These are phyloP conservation scores for Odocoileus virginianus DNA, from an alignment of 2,113 vertebrate genomes.

Conservation along the genomic window DNA sequence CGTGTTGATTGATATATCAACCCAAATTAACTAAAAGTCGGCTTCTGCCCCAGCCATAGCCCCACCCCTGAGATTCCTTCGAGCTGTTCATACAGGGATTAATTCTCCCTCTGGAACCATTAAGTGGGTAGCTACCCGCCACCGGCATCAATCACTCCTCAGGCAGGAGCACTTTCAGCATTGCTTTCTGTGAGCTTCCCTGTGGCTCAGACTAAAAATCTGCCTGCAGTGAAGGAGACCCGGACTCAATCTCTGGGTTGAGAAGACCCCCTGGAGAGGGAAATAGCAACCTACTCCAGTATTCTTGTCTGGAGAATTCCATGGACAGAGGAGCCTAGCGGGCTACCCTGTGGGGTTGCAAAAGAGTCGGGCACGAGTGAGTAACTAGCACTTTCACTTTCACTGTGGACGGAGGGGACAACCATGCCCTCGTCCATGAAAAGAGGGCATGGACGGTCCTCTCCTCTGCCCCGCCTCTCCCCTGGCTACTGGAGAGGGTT, in stretches of 20 bases:
- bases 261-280: neutral
- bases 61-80: neutral
- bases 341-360: neutral
- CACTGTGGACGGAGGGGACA: rapidly evolving
- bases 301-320: neutral
- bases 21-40: neutral
- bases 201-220: neutral
- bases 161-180: rapidly evolving
- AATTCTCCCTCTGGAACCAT: neutral
- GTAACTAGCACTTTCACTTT: rapidly evolving
- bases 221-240: neutral
- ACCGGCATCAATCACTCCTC: neutral
- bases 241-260: rapidly evolving
- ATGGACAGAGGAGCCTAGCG: neutral
- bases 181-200: neutral
- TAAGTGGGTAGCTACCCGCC: neutral
- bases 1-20: neutral
- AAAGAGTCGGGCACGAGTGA: neutral
- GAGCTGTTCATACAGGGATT: neutral
- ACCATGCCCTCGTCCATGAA: rapidly evolving
- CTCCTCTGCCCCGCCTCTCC: too few relatives aligned
- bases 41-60: neutral
- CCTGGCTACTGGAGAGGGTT: neutral
- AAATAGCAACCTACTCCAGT: neutral
- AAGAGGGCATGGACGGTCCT: neutral